phyloP scores from a whole-genome alignment of 2,113 vertebrate species.

The Meleagris gallopavo region DNA sequence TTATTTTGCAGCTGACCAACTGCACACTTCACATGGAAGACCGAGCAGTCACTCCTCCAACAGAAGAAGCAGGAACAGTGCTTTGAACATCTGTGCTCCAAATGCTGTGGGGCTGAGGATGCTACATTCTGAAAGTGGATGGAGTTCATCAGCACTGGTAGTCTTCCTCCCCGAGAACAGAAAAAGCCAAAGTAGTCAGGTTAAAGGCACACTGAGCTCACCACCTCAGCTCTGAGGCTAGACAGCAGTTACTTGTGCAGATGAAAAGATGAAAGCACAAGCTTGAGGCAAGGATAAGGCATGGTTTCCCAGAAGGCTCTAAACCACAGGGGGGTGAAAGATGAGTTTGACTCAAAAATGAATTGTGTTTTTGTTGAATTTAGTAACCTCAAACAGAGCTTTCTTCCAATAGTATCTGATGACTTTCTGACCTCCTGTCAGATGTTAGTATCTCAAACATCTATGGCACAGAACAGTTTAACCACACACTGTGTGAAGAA shows the following conservation, averaged over 20 bases:
- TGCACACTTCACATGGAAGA: background rate
- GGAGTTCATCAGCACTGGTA: background rate
- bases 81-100: background rate
- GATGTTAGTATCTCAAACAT: background rate
- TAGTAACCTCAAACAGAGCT: background rate
- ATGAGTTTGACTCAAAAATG: background rate
- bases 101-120: background rate
- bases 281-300: background rate
- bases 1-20: background rate
- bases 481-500: background rate
- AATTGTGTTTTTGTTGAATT: background rate
- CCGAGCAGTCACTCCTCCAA: background rate
- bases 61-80: background rate
- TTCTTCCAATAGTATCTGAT: background rate
- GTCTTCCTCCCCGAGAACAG: background rate
- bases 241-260: rapidly evolving
- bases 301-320: constrained; percentile 5
- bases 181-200: background rate
- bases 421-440: background rate
- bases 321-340: background rate
- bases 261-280: constrained; percentile 6
- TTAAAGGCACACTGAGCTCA: background rate
- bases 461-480: background rate
- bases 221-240: background rate
- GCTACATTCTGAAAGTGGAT: background rate